These are phyloP conservation scores for Drosophila paracracens DNA, from an alignment of 2,888 invertebrate genomes.

Conservation along the genomic window DNA sequence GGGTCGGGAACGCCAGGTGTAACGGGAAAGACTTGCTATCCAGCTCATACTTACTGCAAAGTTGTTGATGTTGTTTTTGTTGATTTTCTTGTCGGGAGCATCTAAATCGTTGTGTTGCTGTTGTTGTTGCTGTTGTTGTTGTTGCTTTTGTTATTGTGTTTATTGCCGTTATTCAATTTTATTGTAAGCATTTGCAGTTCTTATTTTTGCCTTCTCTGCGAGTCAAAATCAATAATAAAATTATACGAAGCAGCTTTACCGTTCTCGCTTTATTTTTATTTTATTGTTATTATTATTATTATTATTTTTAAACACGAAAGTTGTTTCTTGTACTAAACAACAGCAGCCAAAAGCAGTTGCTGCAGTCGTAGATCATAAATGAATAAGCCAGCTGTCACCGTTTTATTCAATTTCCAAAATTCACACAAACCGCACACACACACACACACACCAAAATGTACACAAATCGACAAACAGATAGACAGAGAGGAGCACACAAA, in stretches of 20 bases:
- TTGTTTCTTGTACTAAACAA: slow-evolving; percentile 15
- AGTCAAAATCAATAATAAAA: slow-evolving; percentile 52
- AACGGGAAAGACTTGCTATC: slow-evolving; percentile 41
- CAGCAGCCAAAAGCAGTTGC: slow-evolving; percentile 38
- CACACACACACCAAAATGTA: slow-evolving; percentile 10
- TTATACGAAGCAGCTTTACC: slow-evolving; percentile 14
- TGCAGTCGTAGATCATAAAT: slow-evolving; percentile 35
- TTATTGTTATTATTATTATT: neutral
- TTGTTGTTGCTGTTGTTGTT: slow-evolving; percentile 32
- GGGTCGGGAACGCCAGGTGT: slow-evolving; percentile 52
- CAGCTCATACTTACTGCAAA: slow-evolving; percentile 78
- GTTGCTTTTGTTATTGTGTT: slow-evolving; percentile 25
- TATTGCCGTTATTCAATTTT: slow-evolving; percentile 51
- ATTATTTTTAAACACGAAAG: neutral
- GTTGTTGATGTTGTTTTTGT: slow-evolving; percentile 36
- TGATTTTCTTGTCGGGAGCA: slow-evolving; percentile 36
- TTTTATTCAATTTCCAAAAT: slow-evolving; percentile 59
- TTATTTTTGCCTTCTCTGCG: slow-evolving; percentile 33
- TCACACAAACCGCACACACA: slow-evolving; percentile 15
- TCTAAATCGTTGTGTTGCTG: slow-evolving; percentile 38
- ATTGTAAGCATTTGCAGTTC: slow-evolving; percentile 42
- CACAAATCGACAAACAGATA: slow-evolving; percentile 14
- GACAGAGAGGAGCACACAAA: slow-evolving; percentile 31
- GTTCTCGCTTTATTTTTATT: slow-evolving; percentile 15
- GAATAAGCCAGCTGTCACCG: slow-evolving; percentile 54